A percentile compares a stretch with the other conserved stretches of the same genome.
Conservation (phyloP, 2,797 vertebrate species). For the Rhinella marina region DNA sequence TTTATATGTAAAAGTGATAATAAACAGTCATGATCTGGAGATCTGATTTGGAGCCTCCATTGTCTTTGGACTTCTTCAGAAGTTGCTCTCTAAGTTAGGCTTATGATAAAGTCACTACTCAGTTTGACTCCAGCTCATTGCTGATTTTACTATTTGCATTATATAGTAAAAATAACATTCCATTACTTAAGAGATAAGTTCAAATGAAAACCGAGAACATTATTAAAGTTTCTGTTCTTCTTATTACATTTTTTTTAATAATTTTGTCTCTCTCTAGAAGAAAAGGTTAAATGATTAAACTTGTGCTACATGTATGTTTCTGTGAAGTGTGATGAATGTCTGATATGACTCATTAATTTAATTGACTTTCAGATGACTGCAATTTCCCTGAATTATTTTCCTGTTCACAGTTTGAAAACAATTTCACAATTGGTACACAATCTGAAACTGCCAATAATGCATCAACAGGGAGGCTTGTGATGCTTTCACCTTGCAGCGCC, state of each 20-base stretch:
- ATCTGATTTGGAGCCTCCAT: not conserved
- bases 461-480: not conserved
- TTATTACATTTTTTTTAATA: not conserved
- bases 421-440: conserved; percentile 6
- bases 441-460: not conserved
- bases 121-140: not conserved
- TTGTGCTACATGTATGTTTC: conserved; percentile 14
- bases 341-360: conserved; percentile 25
- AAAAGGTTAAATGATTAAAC: conserved; percentile 12
- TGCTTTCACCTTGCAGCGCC: no score
- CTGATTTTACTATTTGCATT: not conserved
- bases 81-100: not conserved
- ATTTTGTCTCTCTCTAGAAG: not conserved
- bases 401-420: conserved; percentile 7
- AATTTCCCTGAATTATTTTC: conserved; percentile 21
- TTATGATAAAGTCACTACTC: not conserved
- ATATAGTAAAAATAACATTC: not conserved
- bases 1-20: not conserved
- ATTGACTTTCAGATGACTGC: conserved; percentile 31
- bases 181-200: not conserved
- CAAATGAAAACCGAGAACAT: not conserved
- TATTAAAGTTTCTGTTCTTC: not conserved
- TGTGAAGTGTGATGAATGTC: conserved; percentile 5
- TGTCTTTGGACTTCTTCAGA: not conserved
- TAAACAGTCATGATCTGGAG: no score